Base-by-base conservation (phyloP, 2,888 invertebrate species). In the Lasioglossum pauxillum region DNA sequence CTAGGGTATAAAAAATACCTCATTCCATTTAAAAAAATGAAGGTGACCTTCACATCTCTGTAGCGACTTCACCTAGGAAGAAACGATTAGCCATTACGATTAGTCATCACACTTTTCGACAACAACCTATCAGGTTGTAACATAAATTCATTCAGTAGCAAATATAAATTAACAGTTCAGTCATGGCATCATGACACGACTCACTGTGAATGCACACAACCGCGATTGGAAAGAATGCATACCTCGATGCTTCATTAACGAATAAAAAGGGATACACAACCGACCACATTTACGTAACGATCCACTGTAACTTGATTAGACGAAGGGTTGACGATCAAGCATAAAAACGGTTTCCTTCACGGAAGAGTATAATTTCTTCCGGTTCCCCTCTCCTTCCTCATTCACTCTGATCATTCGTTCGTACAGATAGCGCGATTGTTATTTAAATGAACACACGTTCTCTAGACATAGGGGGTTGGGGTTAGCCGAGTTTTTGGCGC, bases 401-500 rank as follows among this genome's bases (percentile, higher is more conserved):
- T 46, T 5, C 38, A 14, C 35, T 23, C 35, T 31, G 4, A 27
- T 71, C 67, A 23, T 23, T 44, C 19, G 14, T 71, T 53, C 67
- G 57, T 57, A 10, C 16, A 53, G 38, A 5, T 19, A 12, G 71
- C 74, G 46, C 75, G 71, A 83, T 85, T 79, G 69, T 85, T 85
- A 83, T 85, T 85, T 85, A 85, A 85, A 85, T 73, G 72, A 84
- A 75, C 75, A 53, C 64, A 31, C 44, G 49, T 31, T 46, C 8
- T 14, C 3, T 5, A 41, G 46, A 69, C 41, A 64, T 16, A 38
- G 71, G 14, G 60, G 71, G 46, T 16, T 19, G 38, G 16, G 14
- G 27, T n/a, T 27, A 35, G 14, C 69, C 23, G 44, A 31, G 69
- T 74, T 74, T 86, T 73, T 76, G 69, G 69, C 69, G 69, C 31